Evolutionary conservation across 37 sponge, comb jelly and placozoan genomes (phyloP).

Genomic region (Axinella damicornis): DNA sequence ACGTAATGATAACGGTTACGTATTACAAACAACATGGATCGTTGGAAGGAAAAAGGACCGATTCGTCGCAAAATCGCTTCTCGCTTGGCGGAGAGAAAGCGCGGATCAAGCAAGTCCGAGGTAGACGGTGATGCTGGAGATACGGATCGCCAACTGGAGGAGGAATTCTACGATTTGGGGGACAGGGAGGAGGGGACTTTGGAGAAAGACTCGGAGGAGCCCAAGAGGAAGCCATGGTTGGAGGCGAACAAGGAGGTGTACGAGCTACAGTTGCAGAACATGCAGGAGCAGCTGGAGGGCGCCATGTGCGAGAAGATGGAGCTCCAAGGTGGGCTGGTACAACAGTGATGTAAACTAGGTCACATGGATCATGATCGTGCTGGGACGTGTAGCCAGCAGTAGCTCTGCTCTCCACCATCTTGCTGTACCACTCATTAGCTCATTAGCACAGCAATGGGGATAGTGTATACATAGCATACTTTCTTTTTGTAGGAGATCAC

Average conservation of each 20-base stretch:
- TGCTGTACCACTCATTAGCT: too few species aligned
- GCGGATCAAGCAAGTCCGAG: background rate
- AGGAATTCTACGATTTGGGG: background rate
- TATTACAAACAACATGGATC: too few species aligned
- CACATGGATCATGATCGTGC: too few species aligned
- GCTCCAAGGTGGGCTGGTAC: slow-evolving; percentile 38
- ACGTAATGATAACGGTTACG: too few species aligned
- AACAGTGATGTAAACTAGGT: too few species aligned
- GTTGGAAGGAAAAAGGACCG: too few species aligned
- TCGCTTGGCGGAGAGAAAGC: background rate
- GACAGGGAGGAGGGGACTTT: background rate
- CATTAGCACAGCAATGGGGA: too few species aligned
- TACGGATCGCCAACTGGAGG: background rate
- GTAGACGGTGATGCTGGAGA: background rate
- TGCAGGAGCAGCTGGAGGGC: slow-evolving; percentile 69
- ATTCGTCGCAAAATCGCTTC: too few species aligned
- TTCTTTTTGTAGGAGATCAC: too few species aligned
- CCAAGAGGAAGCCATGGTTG: slow-evolving; percentile 25
- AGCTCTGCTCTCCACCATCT: too few species aligned
- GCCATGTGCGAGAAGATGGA: slow-evolving; percentile 55
- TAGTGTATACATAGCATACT: too few species aligned
- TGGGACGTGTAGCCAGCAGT: too few species aligned
- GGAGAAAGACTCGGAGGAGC: background rate
- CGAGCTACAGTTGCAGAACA: slow-evolving; percentile 60
- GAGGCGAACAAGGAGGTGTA: slow-evolving; percentile 47